Evolutionary conservation across 2,113 vertebrate species (phyloP).

Genomic region (Oncorhynchus nerka): DNA sequence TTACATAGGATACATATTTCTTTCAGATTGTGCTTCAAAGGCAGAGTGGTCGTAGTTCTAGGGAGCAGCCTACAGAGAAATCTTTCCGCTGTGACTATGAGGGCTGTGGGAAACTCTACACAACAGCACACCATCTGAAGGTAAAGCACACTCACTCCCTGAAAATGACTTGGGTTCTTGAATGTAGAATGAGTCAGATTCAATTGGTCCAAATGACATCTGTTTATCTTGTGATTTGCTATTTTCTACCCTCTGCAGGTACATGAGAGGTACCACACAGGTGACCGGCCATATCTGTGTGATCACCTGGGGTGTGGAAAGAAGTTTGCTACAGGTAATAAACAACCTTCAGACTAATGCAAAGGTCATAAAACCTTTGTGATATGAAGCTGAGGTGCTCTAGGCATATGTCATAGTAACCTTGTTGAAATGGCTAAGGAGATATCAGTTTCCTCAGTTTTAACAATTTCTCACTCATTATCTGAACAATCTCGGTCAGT

Average conservation of each 20-base stretch:
- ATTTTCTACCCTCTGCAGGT: slow-evolving; percentile 76
- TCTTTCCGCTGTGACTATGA: slow-evolving; percentile 95
- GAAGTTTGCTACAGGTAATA: slow-evolving; percentile 95
- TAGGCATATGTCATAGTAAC: neutral
- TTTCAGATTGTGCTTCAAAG: slow-evolving; percentile 91
- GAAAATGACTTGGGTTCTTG: too few relatives aligned
- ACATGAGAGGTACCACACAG: slow-evolving; percentile 96
- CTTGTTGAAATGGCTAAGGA: neutral
- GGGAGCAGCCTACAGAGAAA: slow-evolving; percentile 90
- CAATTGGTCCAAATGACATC: too few relatives aligned
- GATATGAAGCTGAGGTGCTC: neutral
- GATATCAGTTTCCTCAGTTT: neutral
- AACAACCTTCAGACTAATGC: neutral
- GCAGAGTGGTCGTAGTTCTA: slow-evolving; percentile 75
- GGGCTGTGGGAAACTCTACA: slow-evolving; percentile 96
- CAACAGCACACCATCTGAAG: slow-evolving; percentile 97
- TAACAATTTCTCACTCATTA: neutral
- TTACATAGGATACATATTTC: neutral
- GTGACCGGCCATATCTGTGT: slow-evolving; percentile 93
- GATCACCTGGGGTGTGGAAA: slow-evolving; percentile 92
- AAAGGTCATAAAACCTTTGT: neutral
- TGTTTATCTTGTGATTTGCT: neutral
- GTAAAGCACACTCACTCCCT: slow-evolving; percentile 50
- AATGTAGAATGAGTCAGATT: too few relatives aligned
- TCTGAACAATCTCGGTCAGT: neutral